phyloP scores from a whole-genome alignment of 30 jellyfish, hydroid and myxozoan genomes.

The Catostylus mosaicus region DNA sequence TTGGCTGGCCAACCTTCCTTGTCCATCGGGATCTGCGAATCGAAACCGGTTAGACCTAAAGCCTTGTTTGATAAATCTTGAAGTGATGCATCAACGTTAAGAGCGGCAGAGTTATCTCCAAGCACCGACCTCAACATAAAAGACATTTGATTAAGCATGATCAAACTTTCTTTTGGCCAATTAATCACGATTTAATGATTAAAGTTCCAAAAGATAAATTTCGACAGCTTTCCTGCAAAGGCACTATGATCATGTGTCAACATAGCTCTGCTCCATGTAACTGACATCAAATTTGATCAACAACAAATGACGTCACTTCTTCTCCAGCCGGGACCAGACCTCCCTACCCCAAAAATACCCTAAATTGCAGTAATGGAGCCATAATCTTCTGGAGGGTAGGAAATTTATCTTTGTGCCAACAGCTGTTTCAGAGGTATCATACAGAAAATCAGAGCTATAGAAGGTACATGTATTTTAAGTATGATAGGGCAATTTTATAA shows the following conservation, averaged over 20 bases:
- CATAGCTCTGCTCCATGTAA: neutral
- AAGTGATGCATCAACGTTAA: neutral
- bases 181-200: neutral
- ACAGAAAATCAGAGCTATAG: no score
- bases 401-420: no score
- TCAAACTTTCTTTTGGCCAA: neutral
- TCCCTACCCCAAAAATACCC: no score
- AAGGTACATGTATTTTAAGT: no score
- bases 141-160: neutral
- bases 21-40: neutral
- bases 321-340: no score
- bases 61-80: neutral
- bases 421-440: no score
- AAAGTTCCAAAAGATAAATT: neutral
- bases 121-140: neutral
- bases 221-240: neutral
- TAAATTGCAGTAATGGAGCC: no score
- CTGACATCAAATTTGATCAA: neutral
- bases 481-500: no score
- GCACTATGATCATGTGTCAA: conserved; percentile 21
- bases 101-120: neutral
- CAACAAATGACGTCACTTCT: no score
- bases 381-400: no score
- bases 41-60: neutral
- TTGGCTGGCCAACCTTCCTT: neutral